Base-by-base conservation (phyloP, 2,797 vertebrate genomes). In the Xyrichtys novacula region DNA sequence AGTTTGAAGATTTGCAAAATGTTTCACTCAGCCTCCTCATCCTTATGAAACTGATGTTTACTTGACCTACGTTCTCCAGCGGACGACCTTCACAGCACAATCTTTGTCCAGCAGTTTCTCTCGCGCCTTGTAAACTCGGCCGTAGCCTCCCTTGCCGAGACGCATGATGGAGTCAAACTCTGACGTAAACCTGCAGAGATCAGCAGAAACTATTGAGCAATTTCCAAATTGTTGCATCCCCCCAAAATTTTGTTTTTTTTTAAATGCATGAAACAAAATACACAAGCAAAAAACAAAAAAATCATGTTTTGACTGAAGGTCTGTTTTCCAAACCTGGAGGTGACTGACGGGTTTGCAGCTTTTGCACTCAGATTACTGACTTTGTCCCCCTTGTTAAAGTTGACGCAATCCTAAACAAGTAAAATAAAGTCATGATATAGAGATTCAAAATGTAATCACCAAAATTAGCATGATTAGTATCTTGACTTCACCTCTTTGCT, bases 21-120 rank as follows among this genome's bases (percentile, higher is more conserved):
- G n/a, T n/a, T n/a, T n/a, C n/a, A n/a, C n/a, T n/a, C n/a, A n/a
- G n/a, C n/a, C n/a, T n/a, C n/a, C n/a, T n/a, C n/a, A n/a, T n/a
- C n/a, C 16, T 8, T 32, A 3, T 46, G 10, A 9, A 16, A 3
- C 10, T 4, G 16, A 49, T 14, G 11, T 23, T 23, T 6, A 25
- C 11, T 28, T 28, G 4, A 92, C 94, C 88, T 70, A 93, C 94
- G 71, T 25, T 78, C 65, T 87, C 42, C 11, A 73, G 22, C 48
- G 65, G 3, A 94, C 88, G 2, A 92, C 79, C 84, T 95, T 95
- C 25, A 95, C 67, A 26, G 94, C 94, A 53, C 32, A 94, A 42
- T 17, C 5, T 36, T 38, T 84, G 0, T 54, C 1, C 11, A 90
- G 61, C 1, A 92, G 65, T 49, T 42, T 89, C 5, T 70, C 32